These are phyloP conservation scores for Parauchenoglanis punctatus DNA, from an alignment of 2,797 vertebrate genomes.

Conservation along the genomic window DNA sequence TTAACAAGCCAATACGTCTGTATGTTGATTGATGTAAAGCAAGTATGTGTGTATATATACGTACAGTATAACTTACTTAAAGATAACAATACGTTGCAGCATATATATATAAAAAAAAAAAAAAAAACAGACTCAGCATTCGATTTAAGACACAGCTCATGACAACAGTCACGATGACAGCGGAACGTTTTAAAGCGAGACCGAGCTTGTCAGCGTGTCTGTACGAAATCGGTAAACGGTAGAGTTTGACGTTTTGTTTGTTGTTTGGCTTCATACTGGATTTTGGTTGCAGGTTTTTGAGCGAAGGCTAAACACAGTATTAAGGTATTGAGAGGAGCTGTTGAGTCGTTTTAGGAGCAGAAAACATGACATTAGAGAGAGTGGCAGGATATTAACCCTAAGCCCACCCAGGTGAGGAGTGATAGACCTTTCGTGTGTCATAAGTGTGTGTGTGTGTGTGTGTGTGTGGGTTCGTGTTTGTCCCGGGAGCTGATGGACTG, in stretches of 20 bases:
- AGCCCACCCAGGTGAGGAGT: slow-evolving; percentile 73
- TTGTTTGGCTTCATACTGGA: not conserved
- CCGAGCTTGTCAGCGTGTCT: not conserved
- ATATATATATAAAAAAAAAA: not conserved
- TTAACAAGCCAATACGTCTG: not conserved
- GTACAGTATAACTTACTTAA: not conserved
- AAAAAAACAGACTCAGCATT: not conserved
- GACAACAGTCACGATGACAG: not conserved
- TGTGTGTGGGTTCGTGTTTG: slow-evolving; percentile 22
- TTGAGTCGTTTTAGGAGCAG: slow-evolving; percentile 9
- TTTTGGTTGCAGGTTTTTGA: not conserved
- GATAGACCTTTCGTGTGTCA: slow-evolving; percentile 39
- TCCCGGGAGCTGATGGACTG: slow-evolving; percentile 56
- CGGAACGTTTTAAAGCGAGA: not conserved
- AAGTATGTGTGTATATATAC: not conserved
- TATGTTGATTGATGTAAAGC: not conserved
- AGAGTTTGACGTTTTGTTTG: too few species aligned
- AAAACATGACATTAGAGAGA: slow-evolving; percentile 37
- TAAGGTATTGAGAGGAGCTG: not conserved
- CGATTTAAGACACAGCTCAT: not conserved
- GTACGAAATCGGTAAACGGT: not conserved
- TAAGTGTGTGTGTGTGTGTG: slow-evolving; percentile 26
- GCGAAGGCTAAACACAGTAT: too few species aligned
- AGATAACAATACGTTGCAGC: not conserved
- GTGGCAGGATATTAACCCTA: slow-evolving; percentile 72